Percentiles rank a stretch among this genome's conserved stretches.
These are phyloP conservation scores for Oxyteleia sp. DNA, from an alignment of 2,888 invertebrate genomes.

Conservation along the genomic window DNA sequence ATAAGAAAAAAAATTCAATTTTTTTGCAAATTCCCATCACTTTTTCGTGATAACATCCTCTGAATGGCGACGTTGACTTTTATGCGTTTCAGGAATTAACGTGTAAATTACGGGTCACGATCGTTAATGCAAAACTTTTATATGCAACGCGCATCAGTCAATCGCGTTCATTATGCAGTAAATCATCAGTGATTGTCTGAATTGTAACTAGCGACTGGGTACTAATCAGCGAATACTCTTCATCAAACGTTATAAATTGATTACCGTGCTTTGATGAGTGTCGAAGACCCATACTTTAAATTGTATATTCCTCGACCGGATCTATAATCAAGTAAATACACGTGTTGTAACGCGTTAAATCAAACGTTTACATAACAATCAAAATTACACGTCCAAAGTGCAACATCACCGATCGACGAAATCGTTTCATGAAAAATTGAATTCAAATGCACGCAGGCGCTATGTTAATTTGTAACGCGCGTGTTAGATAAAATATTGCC, in stretches of 20 bases:
- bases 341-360: conserved; percentile 5
- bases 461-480: neutral
- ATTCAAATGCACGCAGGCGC: neutral
- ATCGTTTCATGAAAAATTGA: neutral
- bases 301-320: conserved; percentile 11
- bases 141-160: conserved; percentile 76
- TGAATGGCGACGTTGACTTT: neutral
- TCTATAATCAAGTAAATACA: conserved; percentile 16
- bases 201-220: conserved; percentile 77
- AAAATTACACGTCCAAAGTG: neutral
- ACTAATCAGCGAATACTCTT: conserved; percentile 82
- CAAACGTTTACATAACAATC: neutral
- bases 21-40: neutral
- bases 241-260: conserved; percentile 80
- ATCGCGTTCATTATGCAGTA: conserved; percentile 80
- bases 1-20: neutral
- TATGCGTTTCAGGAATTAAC: conserved; percentile 10
- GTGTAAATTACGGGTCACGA: conserved; percentile 13
- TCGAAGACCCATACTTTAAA: neutral
- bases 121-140: conserved; percentile 19
- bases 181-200: conserved; percentile 81
- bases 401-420: neutral
- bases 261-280: conserved; percentile 72
- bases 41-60: neutral
- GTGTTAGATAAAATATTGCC: too few relatives aligned